Evolutionary conservation across 2,113 vertebrate genomes (phyloP).

Genomic region (Lynx canadensis): DNA sequence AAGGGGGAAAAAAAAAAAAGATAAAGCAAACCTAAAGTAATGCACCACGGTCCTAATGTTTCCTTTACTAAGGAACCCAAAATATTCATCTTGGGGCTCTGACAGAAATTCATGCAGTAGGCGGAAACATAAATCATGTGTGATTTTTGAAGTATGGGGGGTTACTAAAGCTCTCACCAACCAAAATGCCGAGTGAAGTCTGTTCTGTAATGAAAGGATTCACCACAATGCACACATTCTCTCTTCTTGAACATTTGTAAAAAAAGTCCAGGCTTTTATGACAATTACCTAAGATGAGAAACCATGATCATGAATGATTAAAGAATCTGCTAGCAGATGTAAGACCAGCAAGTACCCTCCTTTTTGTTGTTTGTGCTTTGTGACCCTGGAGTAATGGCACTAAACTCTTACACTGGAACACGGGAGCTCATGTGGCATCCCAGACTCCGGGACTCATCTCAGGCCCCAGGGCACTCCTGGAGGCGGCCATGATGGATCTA

Average conservation of each 20-base stretch:
- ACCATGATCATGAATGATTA: neutral
- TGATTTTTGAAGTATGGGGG: neutral
- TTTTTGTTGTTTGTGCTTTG: neutral
- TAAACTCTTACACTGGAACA: neutral
- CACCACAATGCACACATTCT: neutral
- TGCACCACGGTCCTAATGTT: accelerated
- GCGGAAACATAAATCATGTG: neutral
- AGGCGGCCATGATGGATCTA: neutral
- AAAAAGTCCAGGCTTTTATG: neutral
- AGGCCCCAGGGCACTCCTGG: too few relatives aligned
- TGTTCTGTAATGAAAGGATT: neutral
- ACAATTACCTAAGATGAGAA: neutral
- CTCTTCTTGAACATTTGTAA: neutral
- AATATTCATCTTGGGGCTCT: neutral
- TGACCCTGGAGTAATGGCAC: neutral
- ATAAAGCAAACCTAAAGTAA: neutral
- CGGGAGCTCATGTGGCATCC: accelerated
- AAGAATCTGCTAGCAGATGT: neutral
- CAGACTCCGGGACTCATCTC: neutral
- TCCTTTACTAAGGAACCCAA: neutral
- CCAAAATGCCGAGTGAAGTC: neutral
- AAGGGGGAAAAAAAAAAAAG: neutral
- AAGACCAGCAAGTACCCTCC: neutral
- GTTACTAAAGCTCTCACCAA: neutral
- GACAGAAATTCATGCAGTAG: neutral